Evolutionary conservation across 2,888 invertebrate species (phyloP).

Genomic region (Pocota personata): DNA sequence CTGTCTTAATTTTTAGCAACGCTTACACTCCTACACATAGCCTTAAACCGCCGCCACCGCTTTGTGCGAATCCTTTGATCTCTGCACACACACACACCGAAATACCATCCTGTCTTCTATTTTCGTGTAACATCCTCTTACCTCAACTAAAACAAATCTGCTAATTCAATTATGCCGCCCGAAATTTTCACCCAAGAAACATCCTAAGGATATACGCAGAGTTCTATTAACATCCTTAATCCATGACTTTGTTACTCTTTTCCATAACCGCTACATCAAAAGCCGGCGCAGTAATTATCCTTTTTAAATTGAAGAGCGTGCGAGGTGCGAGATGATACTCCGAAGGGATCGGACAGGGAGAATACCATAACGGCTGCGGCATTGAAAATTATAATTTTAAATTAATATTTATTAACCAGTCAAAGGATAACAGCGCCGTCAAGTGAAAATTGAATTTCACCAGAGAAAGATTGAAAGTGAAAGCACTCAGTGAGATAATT

Average conservation of each 20-base stretch:
- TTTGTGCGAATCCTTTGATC: slow-evolving; percentile 58
- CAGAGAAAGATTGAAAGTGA: slow-evolving; percentile 40
- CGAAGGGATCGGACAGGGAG: background rate
- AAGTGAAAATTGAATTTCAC: slow-evolving; percentile 61
- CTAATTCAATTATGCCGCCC: slow-evolving; percentile 60
- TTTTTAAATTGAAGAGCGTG: slow-evolving; percentile 39
- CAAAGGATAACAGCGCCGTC: slow-evolving; percentile 52
- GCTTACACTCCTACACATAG: background rate
- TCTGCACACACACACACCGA: background rate
- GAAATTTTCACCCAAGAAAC: slow-evolving; percentile 30
- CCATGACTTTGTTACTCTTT: slow-evolving; percentile 34
- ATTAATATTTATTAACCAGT: slow-evolving; percentile 60
- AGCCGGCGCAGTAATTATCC: slow-evolving; percentile 61
- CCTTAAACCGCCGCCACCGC: background rate
- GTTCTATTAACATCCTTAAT: slow-evolving; percentile 61
- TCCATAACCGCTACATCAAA: slow-evolving; percentile 42
- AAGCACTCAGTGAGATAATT: slow-evolving; percentile 41
- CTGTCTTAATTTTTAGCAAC: background rate
- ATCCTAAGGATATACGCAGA: slow-evolving; percentile 43
- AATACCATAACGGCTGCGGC: slow-evolving; percentile 6
- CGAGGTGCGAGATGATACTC: slow-evolving; percentile 30
- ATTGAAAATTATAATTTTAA: slow-evolving; percentile 64
- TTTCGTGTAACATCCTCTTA: background rate
- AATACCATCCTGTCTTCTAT: background rate
- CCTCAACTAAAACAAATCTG: slow-evolving; percentile 40